Base-by-base conservation (phyloP, 2,797 vertebrate species). In the Ptychobarbus kaznakovi region DNA sequence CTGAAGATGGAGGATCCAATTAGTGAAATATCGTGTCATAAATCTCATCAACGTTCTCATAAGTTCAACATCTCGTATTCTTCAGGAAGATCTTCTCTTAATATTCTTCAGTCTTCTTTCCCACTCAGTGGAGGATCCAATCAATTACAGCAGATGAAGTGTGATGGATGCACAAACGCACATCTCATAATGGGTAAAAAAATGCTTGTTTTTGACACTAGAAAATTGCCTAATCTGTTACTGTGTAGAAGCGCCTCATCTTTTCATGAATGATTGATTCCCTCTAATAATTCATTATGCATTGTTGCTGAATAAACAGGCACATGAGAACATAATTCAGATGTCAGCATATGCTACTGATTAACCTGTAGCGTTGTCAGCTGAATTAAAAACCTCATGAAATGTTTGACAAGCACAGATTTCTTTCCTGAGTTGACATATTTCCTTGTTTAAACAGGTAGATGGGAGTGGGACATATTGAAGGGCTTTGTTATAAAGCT, bases 221-320 rank as follows among this genome's bases (percentile, higher is more conserved):
- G 42, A 46, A 72, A 51, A 70, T 70, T 70, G 35, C 25, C 42
- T 83, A 80, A 86, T 83, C 81, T 86, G 56, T 61, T 70, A 65
- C 82, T 40, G 81, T 81, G 58, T 74, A 53, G 35, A 32, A 53
- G 68, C 20, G 3, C 56, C 22, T 70, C 70, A 58, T 80, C 74
- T 35, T 22, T 46, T 65, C 20, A 56, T 68, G 8, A 86, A 88
- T 87, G 11, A 87, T 77, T 87, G 15, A 86, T 80, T 56, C 38
- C 20, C 13, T 69, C 32, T 56, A 80, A 86, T 72, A 70, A 84
- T 84, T 68, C 40, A 80, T 84, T 82, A 82, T 66, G 63, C 56
- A n/a, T 20, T 40, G 44, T 61, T 73, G 82, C 82, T 82, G 82
- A 84, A 56, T 58, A 78, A 77, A 84, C 73, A 77, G 70, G 46